These are phyloP conservation scores for Drosophila neonasuta DNA, from an alignment of 2,888 invertebrate species.

Conservation along the genomic window DNA sequence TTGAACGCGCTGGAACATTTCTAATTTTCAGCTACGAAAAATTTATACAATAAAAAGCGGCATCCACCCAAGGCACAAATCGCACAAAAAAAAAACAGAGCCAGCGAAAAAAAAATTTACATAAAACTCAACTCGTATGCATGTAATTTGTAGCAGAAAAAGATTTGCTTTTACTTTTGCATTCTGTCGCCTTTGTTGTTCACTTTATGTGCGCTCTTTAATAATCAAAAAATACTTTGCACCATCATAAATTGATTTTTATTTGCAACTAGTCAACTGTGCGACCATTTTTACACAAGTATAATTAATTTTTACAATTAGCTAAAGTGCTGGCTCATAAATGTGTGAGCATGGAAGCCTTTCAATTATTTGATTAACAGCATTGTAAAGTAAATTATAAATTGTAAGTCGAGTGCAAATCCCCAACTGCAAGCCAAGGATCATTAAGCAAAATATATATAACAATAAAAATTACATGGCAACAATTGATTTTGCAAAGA, in stretches of 20 bases:
- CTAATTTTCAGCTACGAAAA: slow-evolving; percentile 77
- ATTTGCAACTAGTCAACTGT: slow-evolving; percentile 7
- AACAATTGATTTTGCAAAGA: slow-evolving; percentile 35
- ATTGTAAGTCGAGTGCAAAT: slow-evolving; percentile 13
- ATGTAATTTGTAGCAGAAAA: slow-evolving; percentile 55
- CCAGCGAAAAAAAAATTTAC: slow-evolving; percentile 54
- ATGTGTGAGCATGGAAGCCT: slow-evolving; percentile 2
- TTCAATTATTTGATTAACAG: slow-evolving; percentile 26
- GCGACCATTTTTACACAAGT: neutral
- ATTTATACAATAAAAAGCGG: slow-evolving; percentile 68
- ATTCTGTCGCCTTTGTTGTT: neutral
- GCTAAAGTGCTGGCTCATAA: neutral
- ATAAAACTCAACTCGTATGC: slow-evolving; percentile 60
- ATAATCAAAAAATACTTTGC: slow-evolving; percentile 25
- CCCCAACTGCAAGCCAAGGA: slow-evolving; percentile 17
- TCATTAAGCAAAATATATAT: slow-evolving; percentile 25
- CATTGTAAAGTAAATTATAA: slow-evolving; percentile 10
- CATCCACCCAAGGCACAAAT: slow-evolving; percentile 32
- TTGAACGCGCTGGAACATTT: slow-evolving; percentile 76
- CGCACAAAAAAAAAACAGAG: slow-evolving; percentile 23
- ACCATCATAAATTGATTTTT: slow-evolving; percentile 19
- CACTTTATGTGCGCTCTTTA: neutral
- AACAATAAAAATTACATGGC: slow-evolving; percentile 2
- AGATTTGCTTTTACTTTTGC: slow-evolving; percentile 53
- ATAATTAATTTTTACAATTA: slow-evolving; percentile 7